Percentiles rank a stretch among this genome's conserved stretches.
Evolutionary conservation across 2,797 vertebrate species (phyloP).

Genomic region (Valencia hispanica): DNA sequence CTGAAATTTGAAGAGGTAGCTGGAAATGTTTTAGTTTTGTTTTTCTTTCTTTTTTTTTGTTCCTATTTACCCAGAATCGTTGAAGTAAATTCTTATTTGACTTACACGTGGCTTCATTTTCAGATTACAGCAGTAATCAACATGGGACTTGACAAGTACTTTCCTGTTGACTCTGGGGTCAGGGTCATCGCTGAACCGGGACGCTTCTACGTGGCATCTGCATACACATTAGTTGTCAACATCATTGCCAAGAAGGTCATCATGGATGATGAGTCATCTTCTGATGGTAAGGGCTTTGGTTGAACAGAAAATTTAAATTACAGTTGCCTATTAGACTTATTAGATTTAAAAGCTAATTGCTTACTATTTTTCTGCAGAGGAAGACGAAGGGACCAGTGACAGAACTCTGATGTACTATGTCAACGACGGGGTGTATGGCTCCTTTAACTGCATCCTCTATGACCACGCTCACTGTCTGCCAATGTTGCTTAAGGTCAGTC

Average conservation of each 20-base stretch:
- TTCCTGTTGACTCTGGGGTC: slow-evolving; percentile 87
- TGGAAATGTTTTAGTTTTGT: background rate
- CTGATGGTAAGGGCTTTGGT: slow-evolving; percentile 75
- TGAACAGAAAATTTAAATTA: background rate
- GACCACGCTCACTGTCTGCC: slow-evolving; percentile 94
- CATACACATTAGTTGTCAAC: slow-evolving; percentile 94
- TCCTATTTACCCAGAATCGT: too few relatives aligned
- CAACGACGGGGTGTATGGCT: slow-evolving; percentile 97
- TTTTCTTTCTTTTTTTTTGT: too few relatives aligned
- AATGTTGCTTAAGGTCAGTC: slow-evolving; percentile 87
- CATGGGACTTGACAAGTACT: slow-evolving; percentile 93
- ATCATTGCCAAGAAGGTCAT: slow-evolving; percentile 97
- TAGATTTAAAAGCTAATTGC: background rate
- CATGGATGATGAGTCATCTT: slow-evolving; percentile 86
- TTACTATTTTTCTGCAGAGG: slow-evolving; percentile 77
- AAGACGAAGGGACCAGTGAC: slow-evolving; percentile 87
- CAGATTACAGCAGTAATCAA: slow-evolving; percentile 93
- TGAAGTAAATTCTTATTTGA: background rate
- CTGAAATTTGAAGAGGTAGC: slow-evolving; percentile 98
- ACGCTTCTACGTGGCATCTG: slow-evolving; percentile 95
- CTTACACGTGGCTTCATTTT: background rate
- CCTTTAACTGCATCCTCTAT: slow-evolving; percentile 96
- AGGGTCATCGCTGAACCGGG: slow-evolving; percentile 93
- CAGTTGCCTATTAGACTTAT: background rate
- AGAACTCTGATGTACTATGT: slow-evolving; percentile 97